These are phyloP conservation scores for Teleopsis dalmanni DNA, from an alignment of 1,140 invertebrate species.

Conservation along the genomic window DNA sequence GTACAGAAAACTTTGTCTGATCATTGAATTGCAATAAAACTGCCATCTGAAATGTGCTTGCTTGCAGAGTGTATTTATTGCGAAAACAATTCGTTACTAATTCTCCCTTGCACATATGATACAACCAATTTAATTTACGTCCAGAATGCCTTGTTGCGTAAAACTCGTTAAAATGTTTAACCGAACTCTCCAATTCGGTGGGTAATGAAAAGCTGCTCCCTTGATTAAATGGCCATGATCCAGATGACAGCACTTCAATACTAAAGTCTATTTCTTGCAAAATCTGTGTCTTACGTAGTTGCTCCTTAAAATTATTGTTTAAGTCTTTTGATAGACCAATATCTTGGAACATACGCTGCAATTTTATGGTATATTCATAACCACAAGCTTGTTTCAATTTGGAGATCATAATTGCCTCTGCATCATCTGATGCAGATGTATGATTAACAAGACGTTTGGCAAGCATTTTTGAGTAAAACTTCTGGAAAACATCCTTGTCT, in stretches of 20 bases:
- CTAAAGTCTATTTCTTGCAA: constrained; percentile 83
- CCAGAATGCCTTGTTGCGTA: constrained; percentile 94
- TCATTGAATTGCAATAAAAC: constrained; percentile 95
- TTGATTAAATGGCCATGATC: constrained; percentile 97
- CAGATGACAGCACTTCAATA: constrained; percentile 93
- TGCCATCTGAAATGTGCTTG: constrained; percentile 98
- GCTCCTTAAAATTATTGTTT: constrained; percentile 84
- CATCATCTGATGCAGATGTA: constrained; percentile 97
- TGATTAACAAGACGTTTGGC: constrained; percentile 95
- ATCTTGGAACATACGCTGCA: constrained; percentile 98
- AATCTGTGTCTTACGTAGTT: constrained; percentile 58
- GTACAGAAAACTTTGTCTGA: constrained; percentile 72
- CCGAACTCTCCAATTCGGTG: constrained; percentile 87
- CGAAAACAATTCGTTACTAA: constrained; percentile 93
- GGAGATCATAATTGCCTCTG: constrained; percentile 98
- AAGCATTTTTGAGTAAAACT: constrained; percentile 99
- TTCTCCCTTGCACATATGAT: constrained; percentile 97
- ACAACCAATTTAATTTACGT: constrained; percentile 95
- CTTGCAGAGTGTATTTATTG: constrained; percentile 59
- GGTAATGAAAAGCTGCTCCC: constrained; percentile 85
- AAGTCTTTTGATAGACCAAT: constrained; percentile 96
- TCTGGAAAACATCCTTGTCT: constrained; percentile 99
- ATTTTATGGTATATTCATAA: constrained; percentile 98
- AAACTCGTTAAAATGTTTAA: constrained; percentile 91
- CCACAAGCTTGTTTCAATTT: constrained; percentile 99